Conservation (phyloP, 2,113 vertebrate species). For the Asarcornis scutulata region DNA sequence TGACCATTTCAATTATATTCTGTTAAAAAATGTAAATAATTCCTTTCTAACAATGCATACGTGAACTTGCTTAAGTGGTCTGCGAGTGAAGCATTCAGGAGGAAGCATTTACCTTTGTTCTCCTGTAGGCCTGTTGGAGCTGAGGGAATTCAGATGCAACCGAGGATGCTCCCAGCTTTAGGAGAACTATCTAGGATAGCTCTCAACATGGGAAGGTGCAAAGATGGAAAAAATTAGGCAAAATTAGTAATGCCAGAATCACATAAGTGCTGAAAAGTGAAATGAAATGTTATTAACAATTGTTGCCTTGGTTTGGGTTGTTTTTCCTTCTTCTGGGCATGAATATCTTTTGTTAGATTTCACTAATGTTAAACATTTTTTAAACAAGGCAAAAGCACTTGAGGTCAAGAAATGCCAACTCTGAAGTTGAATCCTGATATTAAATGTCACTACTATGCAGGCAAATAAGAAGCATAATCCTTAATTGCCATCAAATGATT, state of each 20-base stretch:
- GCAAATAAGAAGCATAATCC: neutral
- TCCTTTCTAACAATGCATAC: neutral
- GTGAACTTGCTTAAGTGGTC: neutral
- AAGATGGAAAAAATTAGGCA: neutral
- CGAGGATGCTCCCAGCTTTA: neutral
- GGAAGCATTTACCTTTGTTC: neutral
- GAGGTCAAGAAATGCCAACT: neutral
- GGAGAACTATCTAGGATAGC: neutral
- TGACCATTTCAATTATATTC: constrained; percentile 23
- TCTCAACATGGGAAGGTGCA: neutral
- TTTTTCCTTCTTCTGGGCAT: neutral
- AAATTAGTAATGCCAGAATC: neutral
- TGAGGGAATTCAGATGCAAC: neutral
- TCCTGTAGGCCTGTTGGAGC: neutral
- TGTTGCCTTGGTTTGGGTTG: neutral
- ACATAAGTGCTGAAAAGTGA: neutral
- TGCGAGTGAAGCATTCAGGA: neutral
- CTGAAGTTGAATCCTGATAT: neutral
- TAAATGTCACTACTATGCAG: neutral
- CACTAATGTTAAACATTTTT: neutral
- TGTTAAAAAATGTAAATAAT: constrained; percentile 50
- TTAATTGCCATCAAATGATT: neutral
- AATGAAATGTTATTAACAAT: neutral
- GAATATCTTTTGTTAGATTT: neutral
- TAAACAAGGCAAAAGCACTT: neutral